Base-by-base conservation (phyloP, 2,113 vertebrate species). In the Pterocles orientalis region DNA sequence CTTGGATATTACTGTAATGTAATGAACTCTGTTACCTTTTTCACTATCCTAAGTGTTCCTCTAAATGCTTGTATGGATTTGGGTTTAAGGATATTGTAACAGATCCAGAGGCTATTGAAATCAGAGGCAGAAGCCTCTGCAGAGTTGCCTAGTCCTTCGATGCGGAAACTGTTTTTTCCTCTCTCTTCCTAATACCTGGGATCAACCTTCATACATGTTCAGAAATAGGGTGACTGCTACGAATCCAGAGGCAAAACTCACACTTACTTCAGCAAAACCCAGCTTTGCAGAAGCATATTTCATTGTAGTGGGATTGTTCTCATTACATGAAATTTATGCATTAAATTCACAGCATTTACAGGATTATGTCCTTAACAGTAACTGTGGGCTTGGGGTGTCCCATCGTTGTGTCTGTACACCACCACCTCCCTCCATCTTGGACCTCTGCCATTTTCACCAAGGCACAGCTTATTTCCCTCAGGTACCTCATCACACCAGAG, bases 1-100 rank as follows among this genome's bases (percentile, higher is more conserved):
- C 85, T 87, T 78, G 86, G 95, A 91, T 97, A 95, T 95, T 48
- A 73, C 80, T 47, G 45, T 29, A 80, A 87, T 18, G 47, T 87
- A 91, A 86, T 84, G 84, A 95, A 88, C 79, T 88, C 57, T 78
- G 51, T 72, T 92, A 90, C 87, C 58, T 92, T 77, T 76, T 36
- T 10, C 79, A 70, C 64, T 77, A 82, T 84, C 80, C 56, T 75
- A 89, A 94, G 80, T 53, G 64, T 75, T 72, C 23, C 18, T 76
- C 48, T 86, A 94, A 92, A 39, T 62, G 77, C 66, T 70, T 36
- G 36, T 73, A 64, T 45, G 89, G 95, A 91, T 94, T 88, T 88
- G 81, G 72, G 41, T 41, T 96, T 86, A 81, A 66, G 61, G 85
- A 87, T 76, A 66, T 34, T 43, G 73, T 75, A 94, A 91, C 19